Evolutionary conservation across 2,113 vertebrate species (phyloP), one percentile per base, ranked within the genome.

Genomic region (Corydoras sp.): DNA sequence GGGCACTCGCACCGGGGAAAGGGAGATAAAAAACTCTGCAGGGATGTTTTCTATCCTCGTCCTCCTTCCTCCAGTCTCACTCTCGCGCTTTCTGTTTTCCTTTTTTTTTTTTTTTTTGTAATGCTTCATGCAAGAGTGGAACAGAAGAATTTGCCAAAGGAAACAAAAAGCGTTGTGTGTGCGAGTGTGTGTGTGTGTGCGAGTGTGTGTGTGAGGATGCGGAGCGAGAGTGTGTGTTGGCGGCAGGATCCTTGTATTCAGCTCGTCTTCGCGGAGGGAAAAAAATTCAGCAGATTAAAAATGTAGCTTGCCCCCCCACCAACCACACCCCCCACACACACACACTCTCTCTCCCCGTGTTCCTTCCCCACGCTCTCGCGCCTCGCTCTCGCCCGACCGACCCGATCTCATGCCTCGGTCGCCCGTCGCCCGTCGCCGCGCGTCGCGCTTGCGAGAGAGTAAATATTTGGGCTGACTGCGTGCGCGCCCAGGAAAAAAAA

Each of bases 61-160:
- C 58, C 50, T 65, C 59, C 62, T 71, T 75, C 75, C 81, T 78
- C 81, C 80, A 75, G 73, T 77, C 90, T 87, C 87, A 65, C 75
- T 18, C n/a, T 68, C 49, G 29, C 24, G 51, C 12, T 58, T 58
- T 62, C 69, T 67, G 59, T 68, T 76, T 50, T 74, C 35, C 59
- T 72, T 55, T 51, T 35, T 83, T 85, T 77, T 82, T 85, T 79
- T 78, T 51, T 35, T 83, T 85, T 75, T 82, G 85, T 79, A 77
- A 78, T 81, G 89, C 93, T 97, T 95, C 93, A 96, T 94, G 95
- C 94, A 97, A 96, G 92, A 97, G 90, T 93, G 91, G 94, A 96
- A 97, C 91, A 91, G 93, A 94, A 97, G 93, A 98, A 95, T 96
- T 96, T 96, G 94, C 95, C 95, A 97, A 94, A 97, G 93, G 94